Percentiles rank a stretch among this genome's conserved stretches.
These are phyloP conservation scores for Geothlypis trichas DNA, from an alignment of 2,113 vertebrate genomes.

Conservation along the genomic window DNA sequence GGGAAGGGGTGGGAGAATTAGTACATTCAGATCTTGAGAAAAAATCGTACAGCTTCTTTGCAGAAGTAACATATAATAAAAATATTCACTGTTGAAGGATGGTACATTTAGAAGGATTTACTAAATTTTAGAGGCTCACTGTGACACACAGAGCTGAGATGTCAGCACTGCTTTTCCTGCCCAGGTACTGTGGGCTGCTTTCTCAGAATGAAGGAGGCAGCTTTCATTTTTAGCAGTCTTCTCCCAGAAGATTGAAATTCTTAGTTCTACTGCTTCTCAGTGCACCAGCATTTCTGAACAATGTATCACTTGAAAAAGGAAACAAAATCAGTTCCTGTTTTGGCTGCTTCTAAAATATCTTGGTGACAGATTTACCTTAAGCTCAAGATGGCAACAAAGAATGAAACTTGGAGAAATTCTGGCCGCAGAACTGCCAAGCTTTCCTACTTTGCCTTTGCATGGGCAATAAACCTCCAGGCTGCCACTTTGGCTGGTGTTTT, in stretches of 20 bases:
- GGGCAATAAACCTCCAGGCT: neutral
- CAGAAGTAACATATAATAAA: neutral
- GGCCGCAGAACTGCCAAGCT: neutral
- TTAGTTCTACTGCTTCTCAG: neutral
- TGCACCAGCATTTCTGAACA: neutral
- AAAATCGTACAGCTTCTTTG: neutral
- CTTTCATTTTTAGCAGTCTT: neutral
- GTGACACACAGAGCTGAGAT: neutral
- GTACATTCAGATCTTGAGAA: neutral
- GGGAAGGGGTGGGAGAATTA: neutral
- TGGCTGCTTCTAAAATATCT: neutral
- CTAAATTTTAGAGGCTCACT: neutral
- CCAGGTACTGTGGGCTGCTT: neutral
- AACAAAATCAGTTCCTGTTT: neutral
- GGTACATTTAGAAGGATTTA: neutral
- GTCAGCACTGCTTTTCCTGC: neutral
- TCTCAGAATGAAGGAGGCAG: neutral
- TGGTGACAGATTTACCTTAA: neutral
- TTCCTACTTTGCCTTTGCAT: neutral
- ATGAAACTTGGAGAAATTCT: neutral
- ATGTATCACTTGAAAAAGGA: neutral
- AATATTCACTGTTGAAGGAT: neutral
- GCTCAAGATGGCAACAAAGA: neutral
- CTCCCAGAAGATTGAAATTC: neutral
- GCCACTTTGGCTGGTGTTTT: neutral